Evolutionary conservation across 2,797 vertebrate genomes (phyloP), one percentile per base, ranked within the genome.

Genomic region (Babyrousa celebensis): DNA sequence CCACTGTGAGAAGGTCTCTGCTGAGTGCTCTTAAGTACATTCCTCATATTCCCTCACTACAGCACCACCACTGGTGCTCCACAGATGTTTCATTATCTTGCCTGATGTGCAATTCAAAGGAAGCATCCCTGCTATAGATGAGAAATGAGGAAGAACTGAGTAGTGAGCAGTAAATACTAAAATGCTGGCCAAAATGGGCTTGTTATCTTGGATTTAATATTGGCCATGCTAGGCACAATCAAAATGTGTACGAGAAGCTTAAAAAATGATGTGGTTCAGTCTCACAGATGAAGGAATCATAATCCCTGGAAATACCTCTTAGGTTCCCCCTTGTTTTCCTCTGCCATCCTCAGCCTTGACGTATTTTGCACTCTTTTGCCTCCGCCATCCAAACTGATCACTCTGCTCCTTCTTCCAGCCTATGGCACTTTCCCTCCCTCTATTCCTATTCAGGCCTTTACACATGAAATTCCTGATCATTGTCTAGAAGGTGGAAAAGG

Each of bases 141-240:
- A 96, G 40, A 83, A 85, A 40, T 32, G 36, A 80, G 27, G 60
- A 90, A 72, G 36, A 94, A 75, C 17, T 48, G 17, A 94, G 12
- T 23, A 60, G 18, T 54, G 74, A 83, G 89, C n/a, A 85, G 40
- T 63, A 89, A 92, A 79, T 85, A 95, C 58, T 89, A 89, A 95
- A 83, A 58, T 54, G 25, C 12, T 92, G 36, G 29, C 15, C 85
- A 86, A 96, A 92, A 79, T 5, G 71, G 62, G 85, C 62, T 74
- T 62, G 18, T 58, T 93, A 54, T 77, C 89, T 96, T 93, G 43
- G 18, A 91, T 94, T 86, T 77, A 75, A 85, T 89, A 94, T 94
- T 86, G 65, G 5, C 43, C 56, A 32, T 83, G 10, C 27, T 71
- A 21, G 36, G 25, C 56, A 68, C 27, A 82, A 86, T 87, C 85